Evolutionary conservation across 2,888 invertebrate species (phyloP), one percentile per base, ranked within the genome.

Genomic region (Erebia palarica): DNA sequence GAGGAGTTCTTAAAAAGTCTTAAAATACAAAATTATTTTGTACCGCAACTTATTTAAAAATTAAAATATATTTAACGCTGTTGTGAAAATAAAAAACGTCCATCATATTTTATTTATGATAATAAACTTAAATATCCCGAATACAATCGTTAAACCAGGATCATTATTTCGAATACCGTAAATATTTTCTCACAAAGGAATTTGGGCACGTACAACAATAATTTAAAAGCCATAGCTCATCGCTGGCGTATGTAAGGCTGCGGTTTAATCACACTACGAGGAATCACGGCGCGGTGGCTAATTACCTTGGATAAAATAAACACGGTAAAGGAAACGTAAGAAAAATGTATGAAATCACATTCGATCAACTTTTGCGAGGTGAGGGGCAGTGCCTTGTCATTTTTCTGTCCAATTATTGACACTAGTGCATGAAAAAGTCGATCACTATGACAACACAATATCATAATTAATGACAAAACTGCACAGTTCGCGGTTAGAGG

Each of bases 181-280:
- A 81, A 80, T 73, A 82, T 75, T 80, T 81, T 79, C 73, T 79
- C 80, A 83, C 81, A 78, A 80, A 85, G 83, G 86, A 86, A 89
- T 90, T 84, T 80, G 75, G 81, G 77, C 76, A 81, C 80, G 78
- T 80, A 79, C 80, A 82, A 82, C 80, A 85, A 83, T 85, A 84
- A 87, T 88, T 88, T 85, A 84, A 87, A 87, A 85, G 79, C 82
- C 78, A 88, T 90, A 86, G 77, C 83, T 90, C 88, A 89, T 86
- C 84, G 79, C 73, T 73, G 83, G 84, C 83, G 84, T 85, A 7
- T 0, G 85, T 87, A 83, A 82, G 88, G 47, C 47, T 47, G 13
- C 13, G 47, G 3, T 47, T 11, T 13, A 47, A 13, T 47, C 13
- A 13, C 11, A 11, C 47, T 11, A 47, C 47, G 47, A 13, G 47